phyloP scores from a whole-genome alignment of 1,140 invertebrate genomes.

The Anoplophora glabripennis region DNA sequence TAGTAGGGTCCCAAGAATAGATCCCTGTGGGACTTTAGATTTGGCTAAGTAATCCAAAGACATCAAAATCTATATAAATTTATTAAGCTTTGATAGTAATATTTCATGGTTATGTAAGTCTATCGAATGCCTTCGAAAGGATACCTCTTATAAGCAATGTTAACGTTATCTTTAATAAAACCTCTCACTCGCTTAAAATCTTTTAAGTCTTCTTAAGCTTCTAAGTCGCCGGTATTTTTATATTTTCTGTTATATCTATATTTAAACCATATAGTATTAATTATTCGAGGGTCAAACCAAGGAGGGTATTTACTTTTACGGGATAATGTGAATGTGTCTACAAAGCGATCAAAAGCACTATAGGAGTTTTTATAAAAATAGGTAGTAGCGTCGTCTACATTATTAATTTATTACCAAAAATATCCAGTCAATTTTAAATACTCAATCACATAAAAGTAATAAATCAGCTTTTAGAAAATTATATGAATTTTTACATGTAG shows the following conservation, averaged over 20 bases:
- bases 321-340: not conserved
- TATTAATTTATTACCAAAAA: constrained; percentile 1
- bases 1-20: too few species aligned
- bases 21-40: too few species aligned
- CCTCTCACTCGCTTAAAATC: not conserved
- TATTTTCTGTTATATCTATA: not conserved
- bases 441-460: not conserved
- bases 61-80: too few species aligned
- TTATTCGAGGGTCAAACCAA: not conserved
- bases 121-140: too few species aligned
- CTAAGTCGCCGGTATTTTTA: not conserved
- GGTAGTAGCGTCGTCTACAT: constrained; percentile 1
- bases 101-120: too few species aligned
- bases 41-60: too few species aligned
- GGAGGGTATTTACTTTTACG: constrained; percentile 1
- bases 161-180: not conserved
- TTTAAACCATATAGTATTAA: constrained; percentile 1
- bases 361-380: constrained; percentile 1
- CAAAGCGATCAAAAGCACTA: not conserved
- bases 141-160: not conserved
- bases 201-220: not conserved
- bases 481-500: too few species aligned
- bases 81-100: too few species aligned
- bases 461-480: not conserved
- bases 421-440: constrained; percentile 4